Percentiles rank a stretch among this genome's conserved stretches.
Evolutionary conservation across 2,797 vertebrate species (phyloP).

Genomic region (Balearica regulorum): DNA sequence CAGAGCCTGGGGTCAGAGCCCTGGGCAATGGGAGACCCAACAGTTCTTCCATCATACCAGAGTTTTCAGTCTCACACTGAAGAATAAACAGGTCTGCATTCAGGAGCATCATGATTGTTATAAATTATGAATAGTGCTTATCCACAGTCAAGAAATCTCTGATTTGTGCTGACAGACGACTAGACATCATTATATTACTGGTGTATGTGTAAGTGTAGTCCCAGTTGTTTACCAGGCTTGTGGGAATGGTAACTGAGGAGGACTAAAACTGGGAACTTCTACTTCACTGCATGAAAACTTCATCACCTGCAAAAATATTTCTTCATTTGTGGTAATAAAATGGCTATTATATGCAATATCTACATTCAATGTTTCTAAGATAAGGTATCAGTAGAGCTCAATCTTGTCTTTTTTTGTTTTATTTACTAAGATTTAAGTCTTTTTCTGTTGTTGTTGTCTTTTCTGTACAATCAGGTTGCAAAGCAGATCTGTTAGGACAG

Average conservation of each 20-base stretch:
- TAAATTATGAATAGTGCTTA: not conserved
- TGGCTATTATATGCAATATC: not conserved
- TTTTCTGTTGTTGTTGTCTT: not conserved
- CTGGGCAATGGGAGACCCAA: not conserved
- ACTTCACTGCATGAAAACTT: not conserved
- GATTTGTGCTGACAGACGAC: not conserved
- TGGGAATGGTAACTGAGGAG: not conserved
- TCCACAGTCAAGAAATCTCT: not conserved
- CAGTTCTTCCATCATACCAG: not conserved
- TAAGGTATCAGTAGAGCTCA: accelerated
- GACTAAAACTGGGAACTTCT: not conserved
- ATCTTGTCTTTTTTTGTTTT: not conserved
- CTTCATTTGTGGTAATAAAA: not conserved
- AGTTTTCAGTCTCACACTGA: not conserved
- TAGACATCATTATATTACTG: not conserved
- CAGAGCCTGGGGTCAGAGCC: accelerated
- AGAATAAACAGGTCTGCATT: not conserved
- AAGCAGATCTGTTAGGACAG: not conserved
- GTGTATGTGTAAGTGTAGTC: accelerated
- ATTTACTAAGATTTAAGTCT: not conserved
- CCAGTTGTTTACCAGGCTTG: not conserved
- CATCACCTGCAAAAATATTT: not conserved
- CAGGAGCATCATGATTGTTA: not conserved
- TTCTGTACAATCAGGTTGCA: not conserved
- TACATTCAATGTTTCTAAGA: not conserved